These are phyloP conservation scores for Tetranychus cinnabarinus DNA, from an alignment of 1,140 invertebrate genomes.

Conservation along the genomic window DNA sequence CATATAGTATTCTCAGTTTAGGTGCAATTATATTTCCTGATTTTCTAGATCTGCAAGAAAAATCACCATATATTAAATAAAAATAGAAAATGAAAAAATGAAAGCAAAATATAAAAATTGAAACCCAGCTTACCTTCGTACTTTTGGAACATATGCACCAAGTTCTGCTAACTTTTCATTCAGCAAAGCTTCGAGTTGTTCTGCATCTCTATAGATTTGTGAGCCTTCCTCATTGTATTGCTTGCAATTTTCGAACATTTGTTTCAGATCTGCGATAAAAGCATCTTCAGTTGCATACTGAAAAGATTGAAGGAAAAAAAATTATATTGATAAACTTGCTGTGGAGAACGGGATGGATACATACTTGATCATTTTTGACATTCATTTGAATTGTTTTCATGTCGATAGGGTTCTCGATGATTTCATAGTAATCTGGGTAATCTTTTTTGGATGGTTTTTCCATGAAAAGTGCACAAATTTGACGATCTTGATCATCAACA, in stretches of 20 bases:
- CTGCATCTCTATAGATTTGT: conserved; percentile 79
- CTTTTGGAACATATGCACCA: conserved; percentile 16
- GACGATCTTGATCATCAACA: conserved; percentile 51
- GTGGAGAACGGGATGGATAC: conserved; percentile 8
- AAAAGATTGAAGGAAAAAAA: conserved; percentile 5
- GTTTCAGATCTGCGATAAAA: conserved; percentile 40
- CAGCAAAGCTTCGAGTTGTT: conserved; percentile 55
- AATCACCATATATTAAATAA: not conserved
- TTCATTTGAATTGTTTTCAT: conserved; percentile 79
- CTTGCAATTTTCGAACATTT: conserved; percentile 88
- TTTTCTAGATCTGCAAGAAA: not conserved
- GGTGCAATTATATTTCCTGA: conserved; percentile 19
- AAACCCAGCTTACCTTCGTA: not conserved
- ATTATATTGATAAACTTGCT: too few species aligned
- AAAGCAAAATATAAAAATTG: not conserved
- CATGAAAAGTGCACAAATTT: conserved; percentile 76
- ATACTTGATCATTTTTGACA: conserved; percentile 39
- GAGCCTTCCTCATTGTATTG: conserved; percentile 90
- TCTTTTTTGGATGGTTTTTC: conserved; percentile 84
- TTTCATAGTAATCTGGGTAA: conserved; percentile 86
- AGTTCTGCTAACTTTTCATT: conserved; percentile 58
- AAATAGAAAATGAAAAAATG: not conserved
- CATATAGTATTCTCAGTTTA: conserved; percentile 64
- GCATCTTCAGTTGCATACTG: conserved; percentile 35
- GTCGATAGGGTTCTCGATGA: conserved; percentile 80